Evolutionary conservation across 2,113 vertebrate species (phyloP).

Genomic region (Ictalurus punctatus): DNA sequence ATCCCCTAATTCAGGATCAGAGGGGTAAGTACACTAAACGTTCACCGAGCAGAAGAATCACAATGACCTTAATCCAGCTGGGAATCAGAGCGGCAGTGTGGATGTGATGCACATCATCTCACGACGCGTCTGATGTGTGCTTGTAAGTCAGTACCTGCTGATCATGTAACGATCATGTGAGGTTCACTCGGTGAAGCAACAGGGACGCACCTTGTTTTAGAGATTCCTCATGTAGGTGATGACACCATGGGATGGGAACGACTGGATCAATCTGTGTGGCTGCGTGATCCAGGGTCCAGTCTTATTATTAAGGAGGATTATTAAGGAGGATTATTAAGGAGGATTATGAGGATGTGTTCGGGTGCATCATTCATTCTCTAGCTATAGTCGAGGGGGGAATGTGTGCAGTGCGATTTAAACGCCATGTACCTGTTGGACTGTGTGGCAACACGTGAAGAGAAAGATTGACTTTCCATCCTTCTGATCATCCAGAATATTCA

Average conservation of each 20-base stretch:
- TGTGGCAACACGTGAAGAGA: constrained; percentile 22
- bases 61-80: not conserved
- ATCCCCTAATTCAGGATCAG: not conserved
- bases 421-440: constrained; percentile 37
- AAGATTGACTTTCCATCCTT: not conserved
- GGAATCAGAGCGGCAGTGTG: not conserved
- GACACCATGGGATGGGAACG: not conserved
- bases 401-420: not conserved
- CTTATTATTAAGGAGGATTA: too few species aligned
- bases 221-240: not conserved
- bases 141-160: not conserved
- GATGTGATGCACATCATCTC: not conserved
- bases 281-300: too few species aligned
- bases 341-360: not conserved
- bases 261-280: not conserved
- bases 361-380: not conserved
- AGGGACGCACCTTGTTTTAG: constrained; percentile 29
- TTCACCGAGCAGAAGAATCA: not conserved
- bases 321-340: too few species aligned
- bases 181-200: constrained; percentile 25
- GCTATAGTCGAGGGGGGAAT: not conserved
- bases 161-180: not conserved
- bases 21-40: constrained; percentile 21
- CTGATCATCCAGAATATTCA: not conserved
- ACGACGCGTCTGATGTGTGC: not conserved